phyloP scores from a whole-genome alignment of 23 tunicate genomes.

The Oikopleura vanhoeffeni region DNA sequence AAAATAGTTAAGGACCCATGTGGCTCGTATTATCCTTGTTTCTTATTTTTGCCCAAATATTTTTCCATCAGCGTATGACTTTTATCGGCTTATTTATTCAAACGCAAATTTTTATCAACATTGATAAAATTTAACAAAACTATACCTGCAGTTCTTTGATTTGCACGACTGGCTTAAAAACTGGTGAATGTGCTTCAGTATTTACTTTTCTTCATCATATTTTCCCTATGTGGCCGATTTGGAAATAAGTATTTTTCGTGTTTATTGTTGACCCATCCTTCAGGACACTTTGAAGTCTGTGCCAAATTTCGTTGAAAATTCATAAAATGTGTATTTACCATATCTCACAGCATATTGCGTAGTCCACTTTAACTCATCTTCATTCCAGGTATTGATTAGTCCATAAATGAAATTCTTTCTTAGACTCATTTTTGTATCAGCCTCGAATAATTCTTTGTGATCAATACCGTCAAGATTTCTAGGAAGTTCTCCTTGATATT shows the following conservation, averaged over 20 bases:
- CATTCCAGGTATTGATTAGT: background rate
- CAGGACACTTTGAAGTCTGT: background rate
- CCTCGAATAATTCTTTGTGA: background rate
- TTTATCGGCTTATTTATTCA: too few species aligned
- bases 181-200: background rate
- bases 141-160: too few species aligned
- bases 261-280: background rate
- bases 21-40: too few species aligned
- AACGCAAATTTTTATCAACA: too few species aligned
- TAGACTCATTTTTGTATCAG: background rate
- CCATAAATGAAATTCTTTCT: background rate
- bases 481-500: background rate
- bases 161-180: background rate
- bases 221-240: background rate
- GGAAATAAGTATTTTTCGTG: slow-evolving; percentile 1
- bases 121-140: too few species aligned
- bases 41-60: too few species aligned
- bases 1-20: too few species aligned
- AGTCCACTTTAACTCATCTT: background rate
- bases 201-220: background rate
- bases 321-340: background rate
- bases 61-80: too few species aligned
- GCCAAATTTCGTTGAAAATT: background rate
- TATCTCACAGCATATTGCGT: background rate
- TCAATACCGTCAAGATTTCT: background rate